Conservation (phyloP, 2,888 invertebrate genomes). For the Mythimna pallens region DNA sequence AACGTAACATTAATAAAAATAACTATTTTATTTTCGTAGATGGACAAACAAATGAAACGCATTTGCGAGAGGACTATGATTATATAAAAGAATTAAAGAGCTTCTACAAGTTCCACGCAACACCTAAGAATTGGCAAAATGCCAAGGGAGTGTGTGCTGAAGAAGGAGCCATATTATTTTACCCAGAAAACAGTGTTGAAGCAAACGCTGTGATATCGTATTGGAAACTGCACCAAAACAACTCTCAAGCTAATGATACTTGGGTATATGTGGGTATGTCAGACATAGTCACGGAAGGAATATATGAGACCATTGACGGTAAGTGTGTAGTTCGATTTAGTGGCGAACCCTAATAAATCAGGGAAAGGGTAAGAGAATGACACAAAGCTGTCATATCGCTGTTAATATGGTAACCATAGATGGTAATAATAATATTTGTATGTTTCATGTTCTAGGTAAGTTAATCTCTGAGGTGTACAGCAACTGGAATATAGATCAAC, state of each 20-base stretch:
- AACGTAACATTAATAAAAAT: too few species aligned
- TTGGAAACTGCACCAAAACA: slow-evolving; percentile 3
- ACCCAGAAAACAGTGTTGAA: slow-evolving; percentile 13
- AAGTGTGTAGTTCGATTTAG: slow-evolving; percentile 23
- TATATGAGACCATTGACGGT: slow-evolving; percentile 76
- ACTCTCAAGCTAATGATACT: background rate
- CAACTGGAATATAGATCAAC: slow-evolving; percentile 76
- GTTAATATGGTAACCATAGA: too few species aligned
- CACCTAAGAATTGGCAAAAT: background rate
- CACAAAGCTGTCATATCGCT: background rate
- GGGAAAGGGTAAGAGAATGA: background rate
- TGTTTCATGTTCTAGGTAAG: slow-evolving; percentile 66
- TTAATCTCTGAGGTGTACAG: slow-evolving; percentile 57
- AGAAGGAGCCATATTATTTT: slow-evolving; percentile 23
- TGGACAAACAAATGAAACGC: background rate
- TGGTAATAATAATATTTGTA: background rate
- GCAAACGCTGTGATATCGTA: slow-evolving; percentile 1
- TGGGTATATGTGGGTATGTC: slow-evolving; percentile 25
- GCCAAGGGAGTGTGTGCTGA: slow-evolving; percentile 10
- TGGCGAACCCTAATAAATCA: background rate
- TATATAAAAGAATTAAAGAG: background rate
- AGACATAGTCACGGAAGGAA: slow-evolving; percentile 70
- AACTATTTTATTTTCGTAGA: slow-evolving; percentile 4
- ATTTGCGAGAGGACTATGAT: slow-evolving; percentile 16
- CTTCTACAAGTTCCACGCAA: slow-evolving; percentile 10